These are phyloP conservation scores for Zygothrica quintamaculata DNA, from an alignment of 2,888 invertebrate species.

Conservation along the genomic window DNA sequence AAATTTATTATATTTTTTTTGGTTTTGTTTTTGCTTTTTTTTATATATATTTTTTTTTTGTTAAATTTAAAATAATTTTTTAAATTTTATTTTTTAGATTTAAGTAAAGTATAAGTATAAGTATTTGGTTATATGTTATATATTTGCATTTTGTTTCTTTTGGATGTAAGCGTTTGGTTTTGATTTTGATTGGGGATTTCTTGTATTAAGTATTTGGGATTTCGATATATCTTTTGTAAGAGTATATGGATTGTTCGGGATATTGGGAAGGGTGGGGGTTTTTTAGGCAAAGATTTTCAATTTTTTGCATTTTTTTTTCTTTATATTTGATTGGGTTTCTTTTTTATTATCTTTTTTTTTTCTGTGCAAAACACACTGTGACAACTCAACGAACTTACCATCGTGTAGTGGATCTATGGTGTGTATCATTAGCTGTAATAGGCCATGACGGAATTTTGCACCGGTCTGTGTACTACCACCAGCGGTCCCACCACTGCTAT, in stretches of 20 bases:
- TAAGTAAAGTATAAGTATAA: constrained; percentile 53
- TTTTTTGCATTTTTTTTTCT: constrained; percentile 23
- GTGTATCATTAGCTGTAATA: constrained; percentile 99
- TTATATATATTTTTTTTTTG: neutral
- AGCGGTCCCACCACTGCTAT: constrained; percentile 86
- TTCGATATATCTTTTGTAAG: constrained; percentile 6
- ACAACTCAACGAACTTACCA: constrained; percentile 91
- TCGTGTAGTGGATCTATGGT: constrained; percentile 99
- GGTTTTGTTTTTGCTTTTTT: constrained; percentile 1
- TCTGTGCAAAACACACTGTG: constrained; percentile 83
- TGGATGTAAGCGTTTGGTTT: constrained; percentile 63
- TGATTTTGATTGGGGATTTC: constrained; percentile 17
- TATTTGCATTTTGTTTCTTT: constrained; percentile 42
- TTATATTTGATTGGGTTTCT: no score
- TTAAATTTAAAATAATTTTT: no score
- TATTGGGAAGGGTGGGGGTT: constrained; percentile 15
- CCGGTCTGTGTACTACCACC: constrained; percentile 89
- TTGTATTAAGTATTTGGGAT: constrained; percentile 1
- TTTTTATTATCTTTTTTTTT: constrained; percentile 29
- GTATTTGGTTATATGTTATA: constrained; percentile 53
- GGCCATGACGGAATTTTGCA: constrained; percentile 98
- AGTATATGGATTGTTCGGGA: constrained; percentile 10
- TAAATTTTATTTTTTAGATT: constrained; percentile 13
- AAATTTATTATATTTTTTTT: constrained; percentile 28
- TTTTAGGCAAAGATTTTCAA: constrained; percentile 32